Base-by-base conservation (phyloP, 2,888 invertebrate species). In the Deilephila elpenor region DNA sequence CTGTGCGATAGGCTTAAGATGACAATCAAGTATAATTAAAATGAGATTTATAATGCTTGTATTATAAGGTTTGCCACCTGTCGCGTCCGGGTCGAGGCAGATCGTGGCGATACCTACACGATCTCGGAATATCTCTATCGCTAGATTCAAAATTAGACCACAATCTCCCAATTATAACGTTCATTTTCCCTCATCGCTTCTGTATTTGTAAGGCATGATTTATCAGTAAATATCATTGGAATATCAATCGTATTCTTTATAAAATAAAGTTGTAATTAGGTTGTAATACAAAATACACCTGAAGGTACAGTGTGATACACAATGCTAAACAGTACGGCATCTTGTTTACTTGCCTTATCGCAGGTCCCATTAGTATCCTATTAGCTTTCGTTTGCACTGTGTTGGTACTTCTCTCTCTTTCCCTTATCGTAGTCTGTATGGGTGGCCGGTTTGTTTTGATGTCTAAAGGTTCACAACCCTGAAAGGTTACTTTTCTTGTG, bases 341-440 rank as follows among this genome's bases (percentile, higher is more conserved):
- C 77, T 80, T 81, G 83, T 85, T 82, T 83, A 81, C 80, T 75
- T 79, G 82, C 75, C 79, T 84, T 86, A 86, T 87, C 85, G 80
- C 77, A 71, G 71, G 51, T 62, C 59, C 82, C 83, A 84, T 89
- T 89, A 87, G 79, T 86, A 83, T 79, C 79, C 83, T 81, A 84
- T 89, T 87, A 88, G 79, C 75, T 76, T 73, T 77, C 81, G 82
- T 88, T 86, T 83, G 82, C 84, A 82, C 73, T 51, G 25, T 73
- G 74, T 73, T 74, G 67, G 67, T 19, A 60, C 75, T 78, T 79
- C 78, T 80, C 75, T 81, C 79, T 77, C 76, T 79, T 78, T 80
- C 60, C 56, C 44, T 61, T 73, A 72, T 72, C 59, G 25, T 25
- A n/a, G 34, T 44, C 25, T 37, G 29, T 73, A 67, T 25, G 67